These are phyloP conservation scores for Taeniopygia guttata DNA, from an alignment of 2,797 vertebrate species.

Conservation along the genomic window DNA sequence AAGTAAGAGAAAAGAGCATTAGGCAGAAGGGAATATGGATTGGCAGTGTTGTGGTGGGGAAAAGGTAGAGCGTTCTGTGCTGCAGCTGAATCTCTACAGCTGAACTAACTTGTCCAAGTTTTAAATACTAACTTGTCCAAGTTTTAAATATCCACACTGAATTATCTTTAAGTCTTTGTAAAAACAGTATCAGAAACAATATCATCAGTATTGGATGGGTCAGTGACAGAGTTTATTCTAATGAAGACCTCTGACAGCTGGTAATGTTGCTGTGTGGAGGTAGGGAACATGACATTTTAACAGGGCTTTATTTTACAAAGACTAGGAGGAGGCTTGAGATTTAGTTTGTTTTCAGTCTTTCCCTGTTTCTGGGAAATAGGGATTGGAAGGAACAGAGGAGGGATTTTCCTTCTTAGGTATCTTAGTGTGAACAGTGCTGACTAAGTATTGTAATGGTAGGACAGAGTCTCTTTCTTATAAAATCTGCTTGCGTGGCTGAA, in stretches of 20 bases:
- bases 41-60: neutral
- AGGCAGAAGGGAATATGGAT: neutral
- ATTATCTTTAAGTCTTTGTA: neutral
- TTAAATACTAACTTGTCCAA: neutral
- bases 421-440: neutral
- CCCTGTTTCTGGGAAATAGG: neutral
- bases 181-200: neutral
- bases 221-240: neutral
- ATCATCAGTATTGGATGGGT: neutral
- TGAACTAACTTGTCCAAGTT: neutral
- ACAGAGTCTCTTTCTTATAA: neutral
- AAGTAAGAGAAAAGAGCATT: neutral
- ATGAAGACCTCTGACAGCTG: neutral
- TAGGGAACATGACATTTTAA: neutral
- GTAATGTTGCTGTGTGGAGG: neutral
- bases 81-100: neutral
- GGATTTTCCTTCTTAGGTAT: neutral
- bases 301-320: neutral
- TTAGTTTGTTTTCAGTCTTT: neutral
- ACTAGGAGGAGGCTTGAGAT: neutral
- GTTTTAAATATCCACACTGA: neutral
- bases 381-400: neutral
- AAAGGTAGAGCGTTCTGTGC: neutral
- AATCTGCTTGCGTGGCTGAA: neutral
- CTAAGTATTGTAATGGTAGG: neutral